A percentile compares a stretch with the other conserved stretches of the same genome.
phyloP scores from a whole-genome alignment of 92 coral and sea anemone genomes.

The Virgularia gustaviana region DNA sequence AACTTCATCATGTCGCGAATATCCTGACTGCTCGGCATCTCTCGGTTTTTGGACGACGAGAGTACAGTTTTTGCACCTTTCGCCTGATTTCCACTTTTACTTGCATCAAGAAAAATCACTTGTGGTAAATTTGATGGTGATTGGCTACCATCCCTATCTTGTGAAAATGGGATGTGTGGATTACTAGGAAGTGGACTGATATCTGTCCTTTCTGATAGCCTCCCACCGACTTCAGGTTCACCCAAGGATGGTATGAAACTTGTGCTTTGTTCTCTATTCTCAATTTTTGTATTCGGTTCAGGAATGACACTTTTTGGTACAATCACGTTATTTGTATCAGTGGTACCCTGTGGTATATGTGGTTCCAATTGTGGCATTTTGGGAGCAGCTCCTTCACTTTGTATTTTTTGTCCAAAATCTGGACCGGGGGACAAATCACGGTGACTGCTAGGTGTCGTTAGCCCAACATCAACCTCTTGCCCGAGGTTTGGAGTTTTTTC shows the following conservation, averaged over 20 bases:
- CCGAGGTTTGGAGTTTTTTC: constrained; percentile 26
- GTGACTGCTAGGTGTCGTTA: neutral
- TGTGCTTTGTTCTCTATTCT: too few relatives aligned
- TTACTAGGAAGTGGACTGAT: too few relatives aligned
- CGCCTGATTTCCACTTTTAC: neutral
- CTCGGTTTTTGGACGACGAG: constrained; percentile 18
- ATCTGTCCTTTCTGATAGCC: too few relatives aligned
- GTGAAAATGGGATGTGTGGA: constrained; percentile 31
- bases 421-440: neutral
- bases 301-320: constrained; percentile 1
- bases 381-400: neutral
- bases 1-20: constrained; percentile 19
- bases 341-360: constrained; percentile 3
- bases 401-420: neutral
- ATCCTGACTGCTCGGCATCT: constrained; percentile 33
- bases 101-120: neutral
- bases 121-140: neutral
- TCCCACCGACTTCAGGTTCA: neutral
- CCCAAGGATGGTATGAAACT: neutral
- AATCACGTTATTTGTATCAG: neutral
- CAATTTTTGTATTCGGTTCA: neutral
- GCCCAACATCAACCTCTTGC: neutral
- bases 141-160: constrained; percentile 11
- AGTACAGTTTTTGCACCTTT: constrained; percentile 4
- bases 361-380: constrained; percentile 28